These are phyloP conservation scores for Cyanistes caeruleus DNA, from an alignment of 2,113 vertebrate species.

Conservation along the genomic window DNA sequence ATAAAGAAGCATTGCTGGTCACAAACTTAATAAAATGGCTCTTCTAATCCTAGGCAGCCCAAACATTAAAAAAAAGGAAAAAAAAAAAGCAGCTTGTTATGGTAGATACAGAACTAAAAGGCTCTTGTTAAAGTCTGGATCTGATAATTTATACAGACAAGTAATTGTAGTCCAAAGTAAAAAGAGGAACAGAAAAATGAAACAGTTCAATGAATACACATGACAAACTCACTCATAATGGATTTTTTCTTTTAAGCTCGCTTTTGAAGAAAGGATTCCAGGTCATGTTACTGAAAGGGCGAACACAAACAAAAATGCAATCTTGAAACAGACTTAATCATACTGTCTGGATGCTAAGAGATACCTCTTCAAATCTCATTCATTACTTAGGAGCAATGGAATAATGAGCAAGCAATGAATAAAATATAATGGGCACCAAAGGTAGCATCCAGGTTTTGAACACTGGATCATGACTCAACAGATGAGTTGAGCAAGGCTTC, in stretches of 20 bases:
- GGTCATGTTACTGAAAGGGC: neutral
- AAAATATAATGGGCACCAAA: neutral
- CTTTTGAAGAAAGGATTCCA: neutral
- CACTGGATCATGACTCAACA: neutral
- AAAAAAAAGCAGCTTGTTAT: neutral
- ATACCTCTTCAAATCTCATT: neutral
- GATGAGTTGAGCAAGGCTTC: neutral
- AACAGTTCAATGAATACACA: neutral
- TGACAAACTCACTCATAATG: neutral
- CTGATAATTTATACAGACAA: neutral
- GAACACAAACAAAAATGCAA: neutral
- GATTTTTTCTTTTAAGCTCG: neutral
- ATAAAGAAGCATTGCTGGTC: neutral
- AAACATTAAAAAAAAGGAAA: neutral
- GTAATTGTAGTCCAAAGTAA: neutral
- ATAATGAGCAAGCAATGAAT: neutral
- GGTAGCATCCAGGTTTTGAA: neutral
- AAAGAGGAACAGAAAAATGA: neutral
- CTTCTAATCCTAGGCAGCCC: neutral
- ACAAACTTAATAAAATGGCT: conserved; percentile 3
- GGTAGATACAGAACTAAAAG: neutral
- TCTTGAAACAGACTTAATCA: neutral
- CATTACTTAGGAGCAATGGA: neutral
- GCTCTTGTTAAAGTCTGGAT: neutral
- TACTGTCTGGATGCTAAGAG: neutral